These are phyloP conservation scores for Coelopa frigida DNA, from an alignment of 1,140 invertebrate genomes.

Conservation along the genomic window DNA sequence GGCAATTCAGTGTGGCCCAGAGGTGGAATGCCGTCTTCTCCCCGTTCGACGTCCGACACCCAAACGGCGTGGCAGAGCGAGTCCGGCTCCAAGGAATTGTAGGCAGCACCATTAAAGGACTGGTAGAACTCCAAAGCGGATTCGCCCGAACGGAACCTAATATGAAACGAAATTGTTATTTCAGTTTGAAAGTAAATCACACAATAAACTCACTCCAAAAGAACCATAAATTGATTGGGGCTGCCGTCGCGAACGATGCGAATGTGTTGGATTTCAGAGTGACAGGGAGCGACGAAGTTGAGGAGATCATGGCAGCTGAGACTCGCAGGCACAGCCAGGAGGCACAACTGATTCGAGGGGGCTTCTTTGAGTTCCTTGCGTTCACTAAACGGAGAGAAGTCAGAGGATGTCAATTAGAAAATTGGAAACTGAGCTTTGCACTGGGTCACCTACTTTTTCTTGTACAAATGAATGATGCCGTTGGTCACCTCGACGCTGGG, in stretches of 20 bases:
- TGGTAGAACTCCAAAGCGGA: conserved; percentile 87
- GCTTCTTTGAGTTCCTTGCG: conserved; percentile 60
- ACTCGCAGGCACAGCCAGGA: conserved; percentile 86
- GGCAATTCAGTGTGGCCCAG: conserved; percentile 88
- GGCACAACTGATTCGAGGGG: conserved; percentile 73
- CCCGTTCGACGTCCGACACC: conserved; percentile 87
- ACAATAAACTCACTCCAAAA: conserved; percentile 66
- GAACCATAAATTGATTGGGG: conserved; percentile 96
- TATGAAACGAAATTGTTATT: conserved; percentile 8
- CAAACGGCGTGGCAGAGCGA: conserved; percentile 88
- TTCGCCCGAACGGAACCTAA: conserved; percentile 57
- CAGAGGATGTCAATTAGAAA: not conserved
- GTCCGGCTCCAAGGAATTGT: conserved; percentile 88
- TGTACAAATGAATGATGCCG: conserved; percentile 93
- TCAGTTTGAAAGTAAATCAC: not conserved
- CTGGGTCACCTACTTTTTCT: conserved; percentile 69
- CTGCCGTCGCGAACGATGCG: conserved; percentile 78
- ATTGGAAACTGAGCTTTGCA: conserved; percentile 4
- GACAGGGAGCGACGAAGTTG: conserved; percentile 90
- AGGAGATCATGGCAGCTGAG: conserved; percentile 91
- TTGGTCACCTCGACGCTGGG: conserved; percentile 94
- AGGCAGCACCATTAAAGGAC: conserved; percentile 85
- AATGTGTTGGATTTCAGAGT: conserved; percentile 82
- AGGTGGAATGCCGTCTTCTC: conserved; percentile 59
- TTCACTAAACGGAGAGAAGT: conserved; percentile 46